Evolutionary conservation across 2,113 vertebrate species (phyloP).

Genomic region (Equus przewalskii): DNA sequence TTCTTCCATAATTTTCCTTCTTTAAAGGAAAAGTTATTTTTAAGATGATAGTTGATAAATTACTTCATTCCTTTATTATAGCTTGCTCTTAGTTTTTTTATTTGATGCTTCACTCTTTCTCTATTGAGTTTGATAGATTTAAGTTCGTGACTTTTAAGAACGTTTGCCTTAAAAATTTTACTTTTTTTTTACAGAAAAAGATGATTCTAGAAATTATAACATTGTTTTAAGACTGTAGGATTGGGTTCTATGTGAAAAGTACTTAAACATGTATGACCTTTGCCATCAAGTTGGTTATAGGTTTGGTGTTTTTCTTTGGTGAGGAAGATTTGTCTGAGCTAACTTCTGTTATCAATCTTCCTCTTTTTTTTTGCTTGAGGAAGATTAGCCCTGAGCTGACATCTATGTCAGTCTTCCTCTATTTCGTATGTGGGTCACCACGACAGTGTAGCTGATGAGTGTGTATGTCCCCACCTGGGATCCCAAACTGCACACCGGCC

Average conservation of each 20-base stretch:
- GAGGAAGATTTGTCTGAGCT: too few relatives aligned
- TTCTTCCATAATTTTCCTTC: not conserved
- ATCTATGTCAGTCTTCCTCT: too few relatives aligned
- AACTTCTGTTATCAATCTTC: too few relatives aligned
- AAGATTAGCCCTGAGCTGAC: too few relatives aligned
- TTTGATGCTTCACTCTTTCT: not conserved
- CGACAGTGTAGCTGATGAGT: too few relatives aligned
- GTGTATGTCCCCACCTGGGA: not conserved
- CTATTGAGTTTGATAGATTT: not conserved
- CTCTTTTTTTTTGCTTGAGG: too few relatives aligned
- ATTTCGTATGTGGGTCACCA: too few relatives aligned
- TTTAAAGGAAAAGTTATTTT: not conserved
- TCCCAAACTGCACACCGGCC: not conserved
- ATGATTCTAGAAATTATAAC: not conserved
- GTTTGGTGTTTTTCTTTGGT: not conserved
- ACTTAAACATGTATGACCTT: not conserved
- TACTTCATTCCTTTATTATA: not conserved
- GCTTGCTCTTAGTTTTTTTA: not conserved
- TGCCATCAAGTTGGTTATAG: not conserved
- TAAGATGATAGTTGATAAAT: not conserved
- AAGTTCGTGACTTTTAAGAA: not conserved
- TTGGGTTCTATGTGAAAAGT: not conserved
- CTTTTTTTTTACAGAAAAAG: not conserved
- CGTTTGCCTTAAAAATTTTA: not conserved
- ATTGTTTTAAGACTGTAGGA: not conserved